A percentile compares a stretch with the other conserved stretches of the same genome.
These are phyloP conservation scores for Mamestra brassicae DNA, from an alignment of 2,888 invertebrate genomes.

Conservation along the genomic window DNA sequence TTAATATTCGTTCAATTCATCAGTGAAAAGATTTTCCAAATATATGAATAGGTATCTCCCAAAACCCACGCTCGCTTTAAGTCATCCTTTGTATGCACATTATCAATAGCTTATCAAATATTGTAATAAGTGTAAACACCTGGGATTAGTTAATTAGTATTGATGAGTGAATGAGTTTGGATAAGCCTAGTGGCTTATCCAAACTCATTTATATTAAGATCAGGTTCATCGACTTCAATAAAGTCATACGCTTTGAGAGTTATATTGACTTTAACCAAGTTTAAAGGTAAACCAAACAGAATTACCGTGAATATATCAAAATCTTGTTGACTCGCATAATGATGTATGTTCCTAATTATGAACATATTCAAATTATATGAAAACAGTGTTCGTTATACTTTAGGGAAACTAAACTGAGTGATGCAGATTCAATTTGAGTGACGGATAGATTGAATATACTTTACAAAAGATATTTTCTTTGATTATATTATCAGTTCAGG, in stretches of 20 bases:
- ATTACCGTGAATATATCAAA: constrained; percentile 1
- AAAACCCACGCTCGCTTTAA: not conserved
- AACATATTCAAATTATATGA: too few relatives aligned
- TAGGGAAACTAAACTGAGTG: not conserved
- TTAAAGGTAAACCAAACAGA: constrained; percentile 16
- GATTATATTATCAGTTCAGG: too few relatives aligned
- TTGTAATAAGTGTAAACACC: constrained; percentile 10
- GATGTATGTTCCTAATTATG: not conserved
- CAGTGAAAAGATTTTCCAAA: not conserved
- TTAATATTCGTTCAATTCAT: not conserved
- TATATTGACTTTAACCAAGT: constrained; percentile 5
- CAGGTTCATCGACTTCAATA: constrained; percentile 18
- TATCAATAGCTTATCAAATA: constrained; percentile 18
- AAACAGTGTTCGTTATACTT: constrained; percentile 5
- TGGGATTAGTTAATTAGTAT: constrained; percentile 24
- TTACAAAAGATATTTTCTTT: too few relatives aligned
- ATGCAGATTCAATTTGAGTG: not conserved
- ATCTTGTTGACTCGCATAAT: constrained; percentile 3
- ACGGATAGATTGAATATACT: not conserved
- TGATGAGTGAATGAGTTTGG: too few relatives aligned
- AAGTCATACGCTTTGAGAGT: constrained; percentile 8
- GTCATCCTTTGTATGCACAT: not conserved
- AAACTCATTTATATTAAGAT: constrained; percentile 7
- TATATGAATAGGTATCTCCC: not conserved
- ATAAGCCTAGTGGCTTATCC: too few relatives aligned